These are phyloP conservation scores for Chelonus formosanus DNA, from an alignment of 2,888 invertebrate genomes.

Conservation along the genomic window DNA sequence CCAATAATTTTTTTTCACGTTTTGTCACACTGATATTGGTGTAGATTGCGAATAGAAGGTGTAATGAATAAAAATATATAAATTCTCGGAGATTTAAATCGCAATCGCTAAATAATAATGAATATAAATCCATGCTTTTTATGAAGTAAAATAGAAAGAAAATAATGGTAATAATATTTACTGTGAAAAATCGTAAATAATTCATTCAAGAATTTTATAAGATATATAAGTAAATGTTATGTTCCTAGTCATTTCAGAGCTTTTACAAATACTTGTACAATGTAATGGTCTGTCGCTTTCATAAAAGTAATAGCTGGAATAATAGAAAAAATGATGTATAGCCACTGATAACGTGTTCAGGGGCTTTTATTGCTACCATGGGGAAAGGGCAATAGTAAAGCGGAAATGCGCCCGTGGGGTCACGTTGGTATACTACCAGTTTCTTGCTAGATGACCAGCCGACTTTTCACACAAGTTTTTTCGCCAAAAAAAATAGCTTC, in stretches of 20 bases:
- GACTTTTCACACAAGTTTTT: conserved; percentile 1
- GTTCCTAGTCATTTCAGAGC: conserved; percentile 1
- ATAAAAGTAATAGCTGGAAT: conserved; percentile 38
- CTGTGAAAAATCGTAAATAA: neutral
- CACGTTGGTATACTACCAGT: conserved; percentile 16
- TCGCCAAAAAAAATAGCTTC: too few relatives aligned
- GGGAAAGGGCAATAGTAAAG: conserved; percentile 14
- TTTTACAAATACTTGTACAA: conserved; percentile 11
- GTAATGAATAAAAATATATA: too few relatives aligned
- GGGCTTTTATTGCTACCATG: conserved; percentile 30
- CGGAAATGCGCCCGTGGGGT: conserved; percentile 18
- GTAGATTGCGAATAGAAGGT: too few relatives aligned
- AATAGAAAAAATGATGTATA: conserved; percentile 43
- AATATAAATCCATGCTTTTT: too few relatives aligned
- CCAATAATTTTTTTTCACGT: too few relatives aligned
- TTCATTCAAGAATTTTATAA: conserved; percentile 3
- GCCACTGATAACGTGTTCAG: conserved; percentile 33
- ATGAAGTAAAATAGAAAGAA: too few relatives aligned
- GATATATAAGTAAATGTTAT: neutral
- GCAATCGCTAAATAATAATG: neutral
- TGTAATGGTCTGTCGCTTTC: conserved; percentile 10
- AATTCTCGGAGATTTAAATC: too few relatives aligned
- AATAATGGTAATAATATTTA: too few relatives aligned
- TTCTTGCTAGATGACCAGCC: conserved; percentile 15
- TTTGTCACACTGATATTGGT: too few relatives aligned